phyloP scores from a whole-genome alignment of 2,113 vertebrate species.

The Xyliphius kryptos region DNA sequence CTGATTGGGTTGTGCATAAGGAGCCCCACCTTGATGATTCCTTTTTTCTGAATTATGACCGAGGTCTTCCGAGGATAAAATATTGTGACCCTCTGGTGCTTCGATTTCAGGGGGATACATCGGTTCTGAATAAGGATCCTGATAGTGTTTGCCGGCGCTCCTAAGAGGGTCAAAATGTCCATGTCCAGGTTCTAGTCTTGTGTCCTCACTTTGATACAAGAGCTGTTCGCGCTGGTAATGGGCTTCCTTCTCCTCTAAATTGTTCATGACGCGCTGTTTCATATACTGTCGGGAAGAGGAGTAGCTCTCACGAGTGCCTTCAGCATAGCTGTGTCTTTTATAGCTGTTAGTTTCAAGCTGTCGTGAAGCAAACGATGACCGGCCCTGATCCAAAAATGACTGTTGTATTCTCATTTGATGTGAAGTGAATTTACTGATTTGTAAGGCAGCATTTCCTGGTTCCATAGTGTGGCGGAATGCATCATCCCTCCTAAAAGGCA shows the following conservation, averaged over 20 bases:
- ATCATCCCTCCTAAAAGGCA: slow-evolving; percentile 79
- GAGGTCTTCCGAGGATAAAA: slow-evolving; percentile 80
- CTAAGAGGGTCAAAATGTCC: slow-evolving; percentile 8
- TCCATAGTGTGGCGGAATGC: slow-evolving; percentile 66
- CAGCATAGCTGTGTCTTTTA: slow-evolving; percentile 88
- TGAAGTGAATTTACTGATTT: slow-evolving; percentile 60
- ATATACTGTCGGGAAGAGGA: slow-evolving; percentile 77
- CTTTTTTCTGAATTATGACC: slow-evolving; percentile 65
- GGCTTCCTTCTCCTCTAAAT: slow-evolving; percentile 80
- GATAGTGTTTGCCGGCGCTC: no score
- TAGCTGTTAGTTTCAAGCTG: slow-evolving; percentile 75
- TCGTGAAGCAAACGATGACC: slow-evolving; percentile 62
- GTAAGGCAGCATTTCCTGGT: slow-evolving; percentile 57
- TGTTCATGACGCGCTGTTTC: slow-evolving; percentile 82
- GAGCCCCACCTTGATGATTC: slow-evolving; percentile 58
- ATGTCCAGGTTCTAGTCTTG: slow-evolving; percentile 52
- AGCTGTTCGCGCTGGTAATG: slow-evolving; percentile 77
- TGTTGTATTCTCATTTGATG: slow-evolving; percentile 64
- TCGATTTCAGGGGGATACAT: slow-evolving; percentile 71
- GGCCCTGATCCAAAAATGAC: slow-evolving; percentile 63
- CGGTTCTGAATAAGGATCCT: slow-evolving; percentile 77
- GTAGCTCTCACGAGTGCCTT: slow-evolving; percentile 85
- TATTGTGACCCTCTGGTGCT: slow-evolving; percentile 61
- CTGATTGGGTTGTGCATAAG: slow-evolving; percentile 61
- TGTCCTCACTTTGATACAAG: slow-evolving; percentile 63